These are phyloP conservation scores for Sorex maritimensis DNA, from an alignment of 2,797 vertebrate genomes.

Conservation along the genomic window DNA sequence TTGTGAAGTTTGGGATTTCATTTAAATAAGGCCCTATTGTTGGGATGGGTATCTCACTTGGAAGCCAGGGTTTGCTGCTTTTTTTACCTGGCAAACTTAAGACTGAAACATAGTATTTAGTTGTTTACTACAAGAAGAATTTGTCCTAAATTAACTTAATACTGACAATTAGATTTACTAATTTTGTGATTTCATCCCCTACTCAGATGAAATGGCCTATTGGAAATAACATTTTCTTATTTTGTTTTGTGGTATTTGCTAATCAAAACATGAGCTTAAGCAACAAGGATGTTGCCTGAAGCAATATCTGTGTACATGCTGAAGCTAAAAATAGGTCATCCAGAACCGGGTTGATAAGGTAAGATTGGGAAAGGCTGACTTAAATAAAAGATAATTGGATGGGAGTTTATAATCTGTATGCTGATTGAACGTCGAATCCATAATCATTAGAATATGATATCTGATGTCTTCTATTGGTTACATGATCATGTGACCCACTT, in stretches of 20 bases:
- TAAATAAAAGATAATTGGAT: slow-evolving; percentile 16
- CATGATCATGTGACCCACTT: not conserved
- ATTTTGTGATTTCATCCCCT: slow-evolving; percentile 6
- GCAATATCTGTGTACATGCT: slow-evolving; percentile 53
- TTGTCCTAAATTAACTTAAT: slow-evolving; percentile 27
- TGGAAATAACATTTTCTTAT: slow-evolving; percentile 47
- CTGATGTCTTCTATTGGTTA: slow-evolving; percentile 51
- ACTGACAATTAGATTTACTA: not conserved
- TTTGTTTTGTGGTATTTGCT: slow-evolving; percentile 46
- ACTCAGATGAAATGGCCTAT: not conserved
- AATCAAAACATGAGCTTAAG: slow-evolving; percentile 62
- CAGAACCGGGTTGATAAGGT: slow-evolving; percentile 58
- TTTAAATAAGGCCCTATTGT: slow-evolving; percentile 10
- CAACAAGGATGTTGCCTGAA: slow-evolving; percentile 72
- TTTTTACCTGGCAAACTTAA: not conserved
- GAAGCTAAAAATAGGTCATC: slow-evolving; percentile 79
- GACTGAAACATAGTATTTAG: slow-evolving; percentile 33
- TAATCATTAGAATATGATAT: slow-evolving; percentile 53
- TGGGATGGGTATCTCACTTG: not conserved
- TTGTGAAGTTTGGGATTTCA: not conserved
- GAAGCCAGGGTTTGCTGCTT: not conserved
- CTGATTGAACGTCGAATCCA: slow-evolving; percentile 59
- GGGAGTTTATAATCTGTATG: slow-evolving; percentile 63
- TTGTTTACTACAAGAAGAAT: slow-evolving; percentile 8
- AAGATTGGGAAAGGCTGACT: slow-evolving; percentile 43